Base-by-base conservation (phyloP, 2,888 invertebrate genomes). In the Phanerotoma sp. region DNA sequence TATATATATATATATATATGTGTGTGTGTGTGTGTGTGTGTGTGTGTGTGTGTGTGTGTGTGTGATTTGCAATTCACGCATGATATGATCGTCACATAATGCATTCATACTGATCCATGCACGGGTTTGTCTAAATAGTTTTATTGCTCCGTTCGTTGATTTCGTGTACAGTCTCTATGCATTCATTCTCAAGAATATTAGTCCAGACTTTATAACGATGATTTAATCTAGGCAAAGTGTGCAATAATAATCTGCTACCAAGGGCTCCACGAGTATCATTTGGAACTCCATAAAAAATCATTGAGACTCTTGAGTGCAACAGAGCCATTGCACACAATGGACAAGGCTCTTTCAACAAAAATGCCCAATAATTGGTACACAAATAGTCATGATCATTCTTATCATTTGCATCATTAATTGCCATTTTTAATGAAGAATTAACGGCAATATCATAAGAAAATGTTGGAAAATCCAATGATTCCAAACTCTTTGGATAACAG, bases 301-400 rank as follows among this genome's bases (percentile, higher is more conserved):
- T 81, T 49, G 85, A 85, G 0, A 85, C 86, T 58, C 97, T 81
- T n/a, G 94, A 92, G 76, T 98, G 97, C 0, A 96, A 83, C 51
- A 98, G 79, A 0, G 91, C 96, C 97, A 98, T 98, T 0, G 93
- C 82, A 78, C 98, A 98, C 89, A 97, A 93, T 1, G 91, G 73
- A 78, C 98, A 98, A 0, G 97, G 96, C 74, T 98, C 97, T 57
- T 83, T 82, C 0, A 88, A 83, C 37, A 91, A 74, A 72, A 93
- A 96, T 2, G 91, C 78, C 78, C 92, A 88, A 75, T 91, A 94
- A 3, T 91, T 91, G 0, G 96, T 94, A 77, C 93, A 93, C 44
- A 94, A 78, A 74, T 94, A 94, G 0, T 90, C 87, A 2, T 85
- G 84, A 44, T 79, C 74, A n/a, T 74, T 60, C 15, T 45, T 58